Base-by-base conservation (phyloP, 2,113 vertebrate species). In the Corydoras sp. region DNA sequence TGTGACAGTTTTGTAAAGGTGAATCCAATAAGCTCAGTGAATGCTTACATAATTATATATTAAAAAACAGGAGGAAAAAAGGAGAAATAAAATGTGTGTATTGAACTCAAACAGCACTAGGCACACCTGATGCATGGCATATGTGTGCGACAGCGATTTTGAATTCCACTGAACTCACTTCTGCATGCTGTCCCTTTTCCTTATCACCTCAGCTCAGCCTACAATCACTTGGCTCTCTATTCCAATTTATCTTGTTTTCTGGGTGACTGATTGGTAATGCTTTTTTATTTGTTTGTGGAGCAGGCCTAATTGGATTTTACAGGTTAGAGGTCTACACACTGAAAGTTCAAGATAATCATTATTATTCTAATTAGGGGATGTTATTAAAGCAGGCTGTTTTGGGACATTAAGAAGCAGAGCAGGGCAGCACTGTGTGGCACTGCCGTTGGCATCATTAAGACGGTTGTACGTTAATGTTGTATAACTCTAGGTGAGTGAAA, bases 331-430 rank as follows among this genome's bases (percentile, higher is more conserved):
- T 78, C 71, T 71, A 77, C 67, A 79, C 69, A 80, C 78, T 76
- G 80, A 87, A 77, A 84, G 78, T 80, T 77, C 77, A 74, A 81
- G 79, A 84, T 85, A 84, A 84, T 83, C 79, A 84, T 68, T 72
- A 61, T 78, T 71, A 63, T 79, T 77, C 68, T 81, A 78, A 79
- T 76, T 79, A 71, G 73, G 72, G 71, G 56, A 58, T 73, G 76
- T 67, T 66, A 59, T 48, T 79, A 78, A 80, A 75, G 55, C 58
- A 30, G 60, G 68, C 72, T 59, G 62, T 63, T 76, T 55, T 65
- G 64, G 69, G 76, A 78, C 73, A 69, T 76, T 75, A 62, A 24
- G 69, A 43, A 74, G 65, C 62, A 68, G 54, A 68, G 55, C 59
- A 66, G 77, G 77, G 69, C 73, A 72, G 69, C 35, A 9, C 50